Conservation (phyloP, 2,888 invertebrate genomes). For the Proisotoma minuta region DNA sequence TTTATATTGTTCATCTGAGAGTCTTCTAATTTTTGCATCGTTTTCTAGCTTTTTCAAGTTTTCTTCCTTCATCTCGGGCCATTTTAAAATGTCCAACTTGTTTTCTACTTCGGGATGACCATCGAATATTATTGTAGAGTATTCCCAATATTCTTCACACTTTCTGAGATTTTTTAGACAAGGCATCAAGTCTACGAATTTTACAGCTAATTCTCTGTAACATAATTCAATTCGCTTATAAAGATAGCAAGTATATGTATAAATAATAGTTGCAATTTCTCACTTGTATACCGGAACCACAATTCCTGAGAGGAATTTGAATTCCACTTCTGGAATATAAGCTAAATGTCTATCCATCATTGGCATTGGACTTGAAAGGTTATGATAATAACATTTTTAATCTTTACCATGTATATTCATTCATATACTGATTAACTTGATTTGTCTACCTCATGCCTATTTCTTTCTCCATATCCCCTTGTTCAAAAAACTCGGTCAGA, state of each 20-base stretch:
- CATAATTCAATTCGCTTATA: not conserved
- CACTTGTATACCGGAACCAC: slow-evolving; percentile 58
- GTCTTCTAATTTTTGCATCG: not conserved
- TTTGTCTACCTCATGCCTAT: slow-evolving; percentile 69
- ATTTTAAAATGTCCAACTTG: slow-evolving; percentile 16
- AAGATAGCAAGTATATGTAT: not conserved
- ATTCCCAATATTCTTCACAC: slow-evolving; percentile 21
- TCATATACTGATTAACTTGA: no score
- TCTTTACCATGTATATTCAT: no score
- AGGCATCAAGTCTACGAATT: slow-evolving; percentile 9
- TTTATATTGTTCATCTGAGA: not conserved
- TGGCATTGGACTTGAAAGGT: slow-evolving; percentile 62
- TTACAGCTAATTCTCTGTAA: slow-evolving; percentile 9
- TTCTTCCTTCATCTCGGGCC: slow-evolving; percentile 19
- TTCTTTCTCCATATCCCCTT: slow-evolving; percentile 77
- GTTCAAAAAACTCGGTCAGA: slow-evolving; percentile 78
- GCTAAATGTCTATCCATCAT: slow-evolving; percentile 81
- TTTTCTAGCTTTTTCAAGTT: not conserved
- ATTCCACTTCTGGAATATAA: slow-evolving; percentile 74
- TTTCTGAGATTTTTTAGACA: slow-evolving; percentile 12
- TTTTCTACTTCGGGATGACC: not conserved
- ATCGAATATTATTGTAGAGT: slow-evolving; percentile 22
- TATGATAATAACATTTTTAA: no score
- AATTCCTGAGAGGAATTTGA: slow-evolving; percentile 63
- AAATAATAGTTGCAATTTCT: not conserved